Conservation (phyloP, 2,888 invertebrate species). For the Xanthorhoe spadicearia region DNA sequence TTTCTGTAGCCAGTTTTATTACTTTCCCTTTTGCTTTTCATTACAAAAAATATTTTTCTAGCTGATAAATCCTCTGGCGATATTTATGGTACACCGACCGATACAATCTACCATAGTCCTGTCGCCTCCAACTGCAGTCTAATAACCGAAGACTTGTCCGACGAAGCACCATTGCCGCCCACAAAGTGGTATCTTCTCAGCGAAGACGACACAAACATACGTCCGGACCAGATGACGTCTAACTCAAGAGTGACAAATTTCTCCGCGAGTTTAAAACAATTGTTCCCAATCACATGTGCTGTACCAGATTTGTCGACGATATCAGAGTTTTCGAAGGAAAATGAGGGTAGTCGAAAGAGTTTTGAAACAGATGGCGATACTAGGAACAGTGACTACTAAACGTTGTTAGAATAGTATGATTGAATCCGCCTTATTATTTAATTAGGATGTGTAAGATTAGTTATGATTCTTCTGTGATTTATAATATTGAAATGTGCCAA, state of each 20-base stretch:
- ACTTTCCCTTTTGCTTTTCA: neutral
- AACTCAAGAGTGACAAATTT: slow-evolving; percentile 13
- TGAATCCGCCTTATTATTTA: neutral
- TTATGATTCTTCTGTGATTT: neutral
- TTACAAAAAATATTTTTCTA: slow-evolving; percentile 20
- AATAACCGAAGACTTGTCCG: slow-evolving; percentile 73
- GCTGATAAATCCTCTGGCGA: slow-evolving; percentile 35
- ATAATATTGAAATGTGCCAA: neutral
- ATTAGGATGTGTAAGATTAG: neutral
- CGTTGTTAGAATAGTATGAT: slow-evolving; percentile 27
- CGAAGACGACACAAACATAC: slow-evolving; percentile 66
- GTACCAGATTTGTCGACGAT: slow-evolving; percentile 76
- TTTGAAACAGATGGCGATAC: slow-evolving; percentile 47
- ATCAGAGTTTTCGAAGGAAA: slow-evolving; percentile 70
- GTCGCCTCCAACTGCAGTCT: slow-evolving; percentile 56
- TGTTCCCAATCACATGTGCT: slow-evolving; percentile 71
- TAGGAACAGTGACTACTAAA: slow-evolving; percentile 49
- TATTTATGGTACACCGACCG: slow-evolving; percentile 37
- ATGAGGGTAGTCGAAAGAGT: slow-evolving; percentile 54
- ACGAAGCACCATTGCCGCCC: slow-evolving; percentile 45
- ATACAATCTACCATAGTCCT: slow-evolving; percentile 50
- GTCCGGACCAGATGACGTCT: slow-evolving; percentile 23
- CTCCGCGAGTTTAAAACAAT: slow-evolving; percentile 60
- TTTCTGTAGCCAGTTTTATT: no score
- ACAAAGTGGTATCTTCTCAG: slow-evolving; percentile 71